Percentiles rank a stretch among this genome's conserved stretches.
These are phyloP conservation scores for Callosobruchus maculatus DNA, from an alignment of 2,888 invertebrate species.

Conservation along the genomic window DNA sequence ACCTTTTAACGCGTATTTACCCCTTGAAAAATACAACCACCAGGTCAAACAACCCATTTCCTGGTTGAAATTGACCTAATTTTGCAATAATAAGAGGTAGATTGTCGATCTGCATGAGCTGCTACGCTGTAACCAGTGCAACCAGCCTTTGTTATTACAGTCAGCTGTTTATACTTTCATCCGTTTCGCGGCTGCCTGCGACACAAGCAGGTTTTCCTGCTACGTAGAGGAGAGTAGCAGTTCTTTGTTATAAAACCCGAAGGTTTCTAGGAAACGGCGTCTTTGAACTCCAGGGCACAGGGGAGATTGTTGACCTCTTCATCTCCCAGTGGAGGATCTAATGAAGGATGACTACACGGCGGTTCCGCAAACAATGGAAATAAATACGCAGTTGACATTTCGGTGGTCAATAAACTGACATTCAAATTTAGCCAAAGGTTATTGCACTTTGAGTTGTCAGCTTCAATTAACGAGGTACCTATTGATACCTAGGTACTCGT, in stretches of 20 bases:
- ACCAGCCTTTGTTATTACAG: slow-evolving; percentile 46
- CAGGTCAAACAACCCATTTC: not conserved
- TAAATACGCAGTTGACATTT: not conserved
- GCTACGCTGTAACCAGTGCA: not conserved
- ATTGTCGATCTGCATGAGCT: not conserved
- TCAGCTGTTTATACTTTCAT: slow-evolving; percentile 43
- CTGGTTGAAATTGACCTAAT: not conserved
- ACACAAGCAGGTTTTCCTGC: not conserved
- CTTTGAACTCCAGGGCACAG: not conserved
- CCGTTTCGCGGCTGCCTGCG: not conserved
- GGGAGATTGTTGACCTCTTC: not conserved
- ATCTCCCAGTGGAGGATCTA: not conserved
- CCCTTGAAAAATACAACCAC: not conserved
- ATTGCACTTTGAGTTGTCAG: not conserved
- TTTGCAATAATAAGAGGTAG: not conserved
- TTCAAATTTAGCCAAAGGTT: not conserved
- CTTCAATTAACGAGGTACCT: not conserved
- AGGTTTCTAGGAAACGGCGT: not conserved
- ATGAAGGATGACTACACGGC: not conserved
- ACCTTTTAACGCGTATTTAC: not conserved
- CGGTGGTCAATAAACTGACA: not conserved
- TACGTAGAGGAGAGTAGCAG: not conserved
- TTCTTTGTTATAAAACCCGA: slow-evolving; percentile 12
- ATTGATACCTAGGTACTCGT: too few species aligned
- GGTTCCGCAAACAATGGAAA: not conserved